Evolutionary conservation across 2,888 invertebrate species (phyloP), one percentile per base, ranked within the genome.

Genomic region (Clunio marinus): DNA sequence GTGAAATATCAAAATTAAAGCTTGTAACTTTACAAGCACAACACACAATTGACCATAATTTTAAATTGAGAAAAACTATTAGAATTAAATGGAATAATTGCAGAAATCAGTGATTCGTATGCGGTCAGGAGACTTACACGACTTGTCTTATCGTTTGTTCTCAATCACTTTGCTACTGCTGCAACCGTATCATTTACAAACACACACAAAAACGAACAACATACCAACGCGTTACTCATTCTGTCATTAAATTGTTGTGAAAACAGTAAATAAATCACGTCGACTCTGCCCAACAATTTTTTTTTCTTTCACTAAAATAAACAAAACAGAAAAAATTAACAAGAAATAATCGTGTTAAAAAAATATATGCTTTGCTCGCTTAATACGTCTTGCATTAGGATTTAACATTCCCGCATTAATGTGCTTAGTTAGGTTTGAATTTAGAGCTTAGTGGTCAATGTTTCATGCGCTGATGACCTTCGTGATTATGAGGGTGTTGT

Each of bases 71-170:
- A 4, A 41, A 60, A 41, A 37, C 37, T 60, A 60, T 60, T 58
- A 24, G 17, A 22, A 10, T 60, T 60, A 20, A 60, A 60, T 60
- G 60, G 60, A 60, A 60, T 60, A 60, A 60, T 60, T 60, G 58
- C 58, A 20, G 17, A 58, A 28, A 32, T 28, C n/a, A 5, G 17
- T 17, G 58, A 32, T 15, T 24, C 20, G n/a, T n/a, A 5, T 58
- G 58, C 20, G 58, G 17, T 22, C 51, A 58, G 58, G 28, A 32
- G 58, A 27, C 28, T 58, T 58, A 17, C 32, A 32, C 17, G 32
- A 58, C 58, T 28, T 17, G 22, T 58, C 28, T 32, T 22, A 41
- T 41, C 41, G 15, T 8, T 17, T 17, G 22, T 2, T 4, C 51
- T 51, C 51, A 51, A 51, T 51, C 51, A 10, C 17, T 7, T 8